These are phyloP conservation scores for Cylloceria caligata DNA, from an alignment of 2,888 invertebrate genomes.

Conservation along the genomic window DNA sequence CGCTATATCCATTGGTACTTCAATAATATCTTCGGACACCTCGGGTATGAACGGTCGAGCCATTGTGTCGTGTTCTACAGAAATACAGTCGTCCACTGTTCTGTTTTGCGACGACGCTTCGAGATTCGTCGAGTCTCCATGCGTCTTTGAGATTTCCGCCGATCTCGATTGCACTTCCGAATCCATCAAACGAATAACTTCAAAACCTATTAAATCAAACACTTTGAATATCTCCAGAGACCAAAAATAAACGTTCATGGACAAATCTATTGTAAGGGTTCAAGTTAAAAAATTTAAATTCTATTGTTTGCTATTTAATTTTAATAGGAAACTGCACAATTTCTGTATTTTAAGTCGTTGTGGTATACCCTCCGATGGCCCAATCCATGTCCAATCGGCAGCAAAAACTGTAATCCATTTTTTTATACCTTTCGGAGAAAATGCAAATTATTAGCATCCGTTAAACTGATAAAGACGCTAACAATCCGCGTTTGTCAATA, in stretches of 20 bases:
- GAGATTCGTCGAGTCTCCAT: background rate
- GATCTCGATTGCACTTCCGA: background rate
- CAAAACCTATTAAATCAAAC: background rate
- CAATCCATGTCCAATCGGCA: too few species aligned
- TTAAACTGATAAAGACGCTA: too few species aligned
- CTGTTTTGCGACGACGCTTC: conserved; percentile 30
- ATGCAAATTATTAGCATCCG: too few species aligned
- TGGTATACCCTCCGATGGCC: too few species aligned
- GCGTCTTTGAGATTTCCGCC: conserved; percentile 22
- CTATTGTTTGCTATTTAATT: background rate
- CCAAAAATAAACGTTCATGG: background rate
- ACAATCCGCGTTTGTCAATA: too few species aligned
- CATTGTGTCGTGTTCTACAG: background rate
- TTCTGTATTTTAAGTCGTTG: too few species aligned
- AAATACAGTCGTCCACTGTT: conserved; percentile 21
- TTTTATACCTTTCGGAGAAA: too few species aligned
- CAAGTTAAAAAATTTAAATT: background rate
- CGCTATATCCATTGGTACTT: background rate
- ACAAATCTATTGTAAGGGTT: background rate
- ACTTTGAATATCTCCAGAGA: background rate
- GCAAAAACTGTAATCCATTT: too few species aligned
- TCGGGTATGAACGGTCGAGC: background rate
- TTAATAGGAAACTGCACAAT: too few species aligned
- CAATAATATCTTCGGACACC: background rate
- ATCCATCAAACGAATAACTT: conserved; percentile 42